Evolutionary conservation across 2,888 invertebrate genomes (phyloP), one percentile per base, ranked within the genome.

Genomic region (Ophion ellenae): DNA sequence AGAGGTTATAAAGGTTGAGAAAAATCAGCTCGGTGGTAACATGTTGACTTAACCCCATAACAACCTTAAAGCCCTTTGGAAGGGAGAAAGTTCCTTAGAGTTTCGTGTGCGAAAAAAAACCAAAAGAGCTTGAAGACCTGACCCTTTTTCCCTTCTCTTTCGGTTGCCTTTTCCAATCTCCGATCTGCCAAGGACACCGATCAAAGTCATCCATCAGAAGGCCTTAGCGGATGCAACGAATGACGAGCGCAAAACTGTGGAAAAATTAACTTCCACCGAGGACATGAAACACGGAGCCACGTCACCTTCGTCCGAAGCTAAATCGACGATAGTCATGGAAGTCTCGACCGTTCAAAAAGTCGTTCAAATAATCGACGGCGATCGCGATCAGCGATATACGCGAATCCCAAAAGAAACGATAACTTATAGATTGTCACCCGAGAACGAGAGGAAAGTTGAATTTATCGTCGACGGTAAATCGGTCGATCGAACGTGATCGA

Each of bases 291-390:
- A 32, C 3, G 20, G 73, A 47, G 59, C 76, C 10, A 36, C 78
- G 9, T 79, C 75, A 61, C 84, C 83, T 5, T 79, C 86, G 6
- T 84, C 85, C 24, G 88, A 90, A 2, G 67, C 80, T 0, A 91
- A 88, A 79, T 89, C 91, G 0, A 89, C 91, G 11, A 79, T 91
- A 14, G 87, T 91, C 17, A 90, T 91, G 91, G 91, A 91, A 75
- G 89, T 90, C 11, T 89, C 90, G 69, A 91, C 91, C 0, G 85
- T 90, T 10, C 91, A 91, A 59, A 91, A 90, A 78, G 85, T 91
- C 28, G 83, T 90, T n/a, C 91, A 90, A n/a, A 86, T 90, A 32
- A 57, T 85, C n/a, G 87, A 88, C 67, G 75, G 79, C 3, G 85
- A 87, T 71, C 76, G 66, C 28, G 75, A 87, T 24, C 40, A 53